phyloP scores from a whole-genome alignment of 2,888 invertebrate genomes.

The Ramazzottius varieornatus region DNA sequence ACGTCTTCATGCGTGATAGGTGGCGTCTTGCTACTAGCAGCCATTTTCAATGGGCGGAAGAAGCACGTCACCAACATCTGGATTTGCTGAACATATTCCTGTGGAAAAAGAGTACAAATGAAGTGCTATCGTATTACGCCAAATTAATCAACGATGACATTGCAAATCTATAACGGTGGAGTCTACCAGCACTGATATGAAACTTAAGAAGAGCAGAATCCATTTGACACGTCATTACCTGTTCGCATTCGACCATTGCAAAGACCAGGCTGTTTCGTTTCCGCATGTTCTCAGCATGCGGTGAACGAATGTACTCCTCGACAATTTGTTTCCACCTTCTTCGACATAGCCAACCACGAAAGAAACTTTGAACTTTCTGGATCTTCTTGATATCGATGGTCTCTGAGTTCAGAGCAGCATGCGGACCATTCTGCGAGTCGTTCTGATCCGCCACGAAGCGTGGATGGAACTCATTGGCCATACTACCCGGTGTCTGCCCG shows the following conservation, averaged over 20 bases:
- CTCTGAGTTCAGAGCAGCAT: neutral
- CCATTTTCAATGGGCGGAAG: slow-evolving; percentile 67
- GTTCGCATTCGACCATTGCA: slow-evolving; percentile 73
- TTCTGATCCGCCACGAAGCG: neutral
- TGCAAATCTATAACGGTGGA: too few relatives aligned
- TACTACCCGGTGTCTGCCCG: too few relatives aligned
- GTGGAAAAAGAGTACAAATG: neutral
- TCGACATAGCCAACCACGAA: slow-evolving; percentile 70
- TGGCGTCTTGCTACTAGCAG: slow-evolving; percentile 69
- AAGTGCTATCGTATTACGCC: too few relatives aligned
- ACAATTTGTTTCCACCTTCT: slow-evolving; percentile 80
- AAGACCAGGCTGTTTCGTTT: slow-evolving; percentile 65
- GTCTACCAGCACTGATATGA: too few relatives aligned
- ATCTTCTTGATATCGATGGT: neutral
- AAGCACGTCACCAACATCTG: slow-evolving; percentile 60
- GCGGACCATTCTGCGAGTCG: neutral
- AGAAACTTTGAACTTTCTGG: slow-evolving; percentile 46
- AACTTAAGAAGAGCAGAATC: too few relatives aligned
- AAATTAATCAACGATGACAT: too few relatives aligned
- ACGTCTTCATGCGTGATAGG: slow-evolving; percentile 76
- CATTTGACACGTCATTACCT: slow-evolving; percentile 18
- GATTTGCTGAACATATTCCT: slow-evolving; percentile 63
- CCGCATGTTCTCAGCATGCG: slow-evolving; percentile 74
- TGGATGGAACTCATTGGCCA: neutral
- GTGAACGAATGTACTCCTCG: slow-evolving; percentile 72